Conservation (phyloP, 2,113 vertebrate genomes). For the Zootoca vivipara region DNA sequence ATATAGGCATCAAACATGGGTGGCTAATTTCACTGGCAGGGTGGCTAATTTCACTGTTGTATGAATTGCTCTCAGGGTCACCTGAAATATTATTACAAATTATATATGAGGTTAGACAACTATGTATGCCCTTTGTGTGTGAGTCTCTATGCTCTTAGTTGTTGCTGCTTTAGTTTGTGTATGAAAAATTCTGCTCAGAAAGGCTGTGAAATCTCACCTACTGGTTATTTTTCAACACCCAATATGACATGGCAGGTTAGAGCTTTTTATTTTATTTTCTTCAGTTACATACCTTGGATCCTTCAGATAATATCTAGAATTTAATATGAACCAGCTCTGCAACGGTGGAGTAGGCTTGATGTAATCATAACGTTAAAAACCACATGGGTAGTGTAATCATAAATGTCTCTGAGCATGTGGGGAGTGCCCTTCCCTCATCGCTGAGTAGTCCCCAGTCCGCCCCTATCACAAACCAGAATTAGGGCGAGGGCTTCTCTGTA, state of each 20-base stretch:
- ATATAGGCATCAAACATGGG: not conserved
- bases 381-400: not conserved
- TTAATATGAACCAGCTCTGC: not conserved
- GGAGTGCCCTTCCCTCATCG: not conserved
- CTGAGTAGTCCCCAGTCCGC: not conserved
- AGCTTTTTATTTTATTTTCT: not conserved
- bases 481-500: not conserved
- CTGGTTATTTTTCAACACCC: not conserved
- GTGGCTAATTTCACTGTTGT: not conserved
- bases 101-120: not conserved
- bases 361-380: not conserved
- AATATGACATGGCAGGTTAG: not conserved
- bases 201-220: not conserved
- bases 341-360: not conserved
- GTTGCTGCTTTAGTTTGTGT: not conserved
- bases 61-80: not conserved
- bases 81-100: not conserved
- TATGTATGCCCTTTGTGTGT: not conserved
- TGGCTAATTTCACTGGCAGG: not conserved
- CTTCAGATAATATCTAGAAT: not conserved
- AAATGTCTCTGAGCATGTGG: not conserved
- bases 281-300: too few species aligned
- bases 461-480: not conserved
- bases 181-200: not conserved
- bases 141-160: too few species aligned